Conservation (phyloP, 2,888 invertebrate species). For the Corbicula japonica region DNA sequence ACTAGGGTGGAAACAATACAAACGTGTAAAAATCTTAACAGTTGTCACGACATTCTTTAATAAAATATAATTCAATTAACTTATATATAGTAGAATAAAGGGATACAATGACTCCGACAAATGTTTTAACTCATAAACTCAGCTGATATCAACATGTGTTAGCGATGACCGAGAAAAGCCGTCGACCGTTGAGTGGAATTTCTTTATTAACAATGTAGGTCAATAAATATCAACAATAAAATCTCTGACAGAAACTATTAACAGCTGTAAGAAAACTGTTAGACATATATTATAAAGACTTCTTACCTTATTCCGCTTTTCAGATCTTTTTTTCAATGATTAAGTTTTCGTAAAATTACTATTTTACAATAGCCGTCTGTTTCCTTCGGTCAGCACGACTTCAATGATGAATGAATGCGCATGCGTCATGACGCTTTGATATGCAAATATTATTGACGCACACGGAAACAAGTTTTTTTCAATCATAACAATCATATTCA, state of each 20-base stretch:
- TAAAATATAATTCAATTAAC: no score
- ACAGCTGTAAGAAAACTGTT: conserved; percentile 31
- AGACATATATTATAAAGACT: conserved; percentile 2
- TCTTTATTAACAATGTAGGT: conserved; percentile 41
- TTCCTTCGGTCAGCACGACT: conserved; percentile 60
- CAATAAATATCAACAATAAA: conserved; percentile 15
- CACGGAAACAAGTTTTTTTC: conserved; percentile 52
- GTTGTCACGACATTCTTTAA: no score
- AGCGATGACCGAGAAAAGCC: conserved; percentile 31
- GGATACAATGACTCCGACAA: no score
- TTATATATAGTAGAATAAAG: no score
- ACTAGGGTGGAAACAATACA: no score
- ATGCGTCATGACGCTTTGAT: conserved; percentile 75
- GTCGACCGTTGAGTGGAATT: conserved; percentile 43
- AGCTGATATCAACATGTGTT: not conserved
- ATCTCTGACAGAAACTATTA: conserved; percentile 4
- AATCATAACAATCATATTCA: no score
- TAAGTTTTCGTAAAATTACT: conserved; percentile 17
- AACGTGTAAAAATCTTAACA: no score
- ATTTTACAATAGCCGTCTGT: conserved; percentile 53
- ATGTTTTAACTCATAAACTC: not conserved
- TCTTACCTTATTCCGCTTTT: conserved; percentile 28
- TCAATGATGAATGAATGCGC: conserved; percentile 77
- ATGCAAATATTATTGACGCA: conserved; percentile 71
- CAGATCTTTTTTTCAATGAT: conserved; percentile 20